Evolutionary conservation across 2,113 vertebrate species (phyloP), one percentile per base, ranked within the genome.

Genomic region (Hippocampus zosterae): DNA sequence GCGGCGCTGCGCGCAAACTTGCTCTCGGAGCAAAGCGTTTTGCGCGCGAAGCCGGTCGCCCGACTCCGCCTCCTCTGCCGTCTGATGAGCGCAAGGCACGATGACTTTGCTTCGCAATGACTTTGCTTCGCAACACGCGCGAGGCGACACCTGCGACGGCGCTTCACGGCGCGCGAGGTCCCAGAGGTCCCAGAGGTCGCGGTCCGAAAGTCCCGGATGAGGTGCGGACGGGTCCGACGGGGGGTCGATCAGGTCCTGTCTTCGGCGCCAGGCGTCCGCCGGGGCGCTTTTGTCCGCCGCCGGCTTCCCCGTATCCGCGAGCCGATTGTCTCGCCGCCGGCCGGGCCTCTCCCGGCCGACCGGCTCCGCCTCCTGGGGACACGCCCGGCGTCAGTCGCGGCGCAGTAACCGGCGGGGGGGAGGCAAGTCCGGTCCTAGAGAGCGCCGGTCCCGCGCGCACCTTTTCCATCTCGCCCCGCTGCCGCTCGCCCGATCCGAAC

Each of bases 1-100:
- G 80, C 94, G 93, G 52, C 92, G 88, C 91, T 99, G 96, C 71
- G 93, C 91, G 0, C 81, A 89, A 63, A 98, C 92, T 87, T 97
- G 96, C 84, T 99, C 95, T 90, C 96, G 94, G 75, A 99, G 91
- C 77, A 92, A 86, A 67, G 90, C 89, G 84, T 92, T 97, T 77
- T 88, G 93, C 71, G 79, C 78, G 90, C 96, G 95, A 55, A 97
- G 87, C 25, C 92, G 93, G 84, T 94, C 93, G 5, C 92, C 65
- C 0, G 95, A 95, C 80, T 98, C 95, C 42, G 94, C 93, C 82
- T 96, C 94, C 89, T 95, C 92, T 0, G 90, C 94, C 81, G 93
- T 94, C 94, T 96, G 83, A 7, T 3, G 25, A 75, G 44, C 19
- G 56, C 33, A 68, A 29, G 37, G 25, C 13, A 50, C 42, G 9